Conservation (phyloP, 2,113 vertebrate species). For the Oenanthe melanoleuca region DNA sequence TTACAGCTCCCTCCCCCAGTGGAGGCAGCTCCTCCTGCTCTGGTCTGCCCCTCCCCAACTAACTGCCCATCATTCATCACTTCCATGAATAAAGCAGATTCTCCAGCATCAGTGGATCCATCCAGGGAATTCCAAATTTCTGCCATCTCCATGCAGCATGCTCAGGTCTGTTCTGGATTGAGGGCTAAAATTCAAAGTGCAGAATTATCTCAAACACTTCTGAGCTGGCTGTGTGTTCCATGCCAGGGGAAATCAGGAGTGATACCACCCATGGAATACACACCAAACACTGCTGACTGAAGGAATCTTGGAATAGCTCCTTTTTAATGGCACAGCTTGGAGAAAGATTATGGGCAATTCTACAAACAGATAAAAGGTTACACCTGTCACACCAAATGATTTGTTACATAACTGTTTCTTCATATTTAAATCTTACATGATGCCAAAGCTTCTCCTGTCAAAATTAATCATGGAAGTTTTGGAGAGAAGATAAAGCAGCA, state of each 20-base stretch:
- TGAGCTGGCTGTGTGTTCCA: neutral
- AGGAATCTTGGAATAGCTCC: neutral
- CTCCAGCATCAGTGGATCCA: neutral
- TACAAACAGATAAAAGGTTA: neutral
- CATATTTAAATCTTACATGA: neutral
- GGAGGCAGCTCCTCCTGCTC: conserved; percentile 16
- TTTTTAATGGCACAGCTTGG: neutral
- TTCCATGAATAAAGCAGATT: neutral
- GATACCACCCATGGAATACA: neutral
- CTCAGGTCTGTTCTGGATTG: neutral
- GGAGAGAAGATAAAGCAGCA: neutral
- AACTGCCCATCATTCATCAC: neutral
- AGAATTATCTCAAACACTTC: neutral
- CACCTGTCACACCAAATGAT: neutral
- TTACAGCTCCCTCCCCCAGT: neutral
- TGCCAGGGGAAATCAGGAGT: neutral
- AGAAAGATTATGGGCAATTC: neutral
- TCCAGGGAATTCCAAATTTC: neutral
- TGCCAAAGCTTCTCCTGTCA: neutral
- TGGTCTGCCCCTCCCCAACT: neutral
- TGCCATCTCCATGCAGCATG: neutral
- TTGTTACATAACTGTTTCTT: neutral
- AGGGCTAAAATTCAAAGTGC: neutral
- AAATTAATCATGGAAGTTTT: neutral
- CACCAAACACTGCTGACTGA: neutral